Base-by-base conservation (phyloP, 2,113 vertebrate species). In the Rhineura floridana region DNA sequence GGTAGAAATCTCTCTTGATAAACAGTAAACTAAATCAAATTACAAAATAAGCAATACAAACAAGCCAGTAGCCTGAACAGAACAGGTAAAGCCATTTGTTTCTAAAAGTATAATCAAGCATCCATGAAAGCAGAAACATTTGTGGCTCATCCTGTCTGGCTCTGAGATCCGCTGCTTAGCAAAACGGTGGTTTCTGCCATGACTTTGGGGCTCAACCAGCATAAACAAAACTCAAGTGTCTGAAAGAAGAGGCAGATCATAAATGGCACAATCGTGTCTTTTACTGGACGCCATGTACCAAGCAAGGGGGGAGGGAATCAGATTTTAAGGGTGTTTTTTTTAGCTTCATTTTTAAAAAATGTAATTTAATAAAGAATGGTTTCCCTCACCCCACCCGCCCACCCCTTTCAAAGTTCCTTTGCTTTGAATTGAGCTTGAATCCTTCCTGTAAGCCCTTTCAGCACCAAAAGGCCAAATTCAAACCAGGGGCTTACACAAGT, bases 181-280 rank as follows among this genome's bases (percentile, higher is more conserved):
- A 96, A 94, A 83, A 92, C 90, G 52, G 89, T 91, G 95, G 94
- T 93, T 93, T 97, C 94, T 91, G 96, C 94, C 96, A 94, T 95
- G 94, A 92, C 94, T 87, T 92, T 89, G 90, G 94, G 93, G 95
- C 93, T 96, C 79, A 95, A 87, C 91, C 94, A 97, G 96, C 91
- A 93, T 96, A 96, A 98, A 97, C 96, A 96, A 33, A 92, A 95
- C 95, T 96, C 92, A 95, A 93, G 97, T 93, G 96, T 96, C 96
- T 95, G 94, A 92, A 91, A 95, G 97, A 90, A 92, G 91, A 97
- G 97, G 96, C 95, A 95, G 97, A 95, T 96, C 97, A 94, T 97
- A 94, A 90, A 93, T 92, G 91, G 86, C 95, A 87, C 96, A 96
- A 95, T 92, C 87, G 94, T 77, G 95, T 95, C 96, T 95, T 97